These are phyloP conservation scores for Typhlomys cinereus DNA, from an alignment of 2,113 vertebrate species.

Conservation along the genomic window DNA sequence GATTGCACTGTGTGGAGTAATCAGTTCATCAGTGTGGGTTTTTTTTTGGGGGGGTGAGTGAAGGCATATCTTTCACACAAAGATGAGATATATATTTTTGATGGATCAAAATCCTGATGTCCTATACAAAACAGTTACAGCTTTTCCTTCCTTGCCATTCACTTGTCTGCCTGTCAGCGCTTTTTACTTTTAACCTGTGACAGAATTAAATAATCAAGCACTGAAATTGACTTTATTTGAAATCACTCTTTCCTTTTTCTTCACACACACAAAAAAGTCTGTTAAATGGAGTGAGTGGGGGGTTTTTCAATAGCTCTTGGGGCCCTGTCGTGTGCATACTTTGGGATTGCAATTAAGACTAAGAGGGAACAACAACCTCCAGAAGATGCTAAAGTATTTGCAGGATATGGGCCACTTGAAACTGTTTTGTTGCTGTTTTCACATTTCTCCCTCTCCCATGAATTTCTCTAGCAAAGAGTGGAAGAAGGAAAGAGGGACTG, in stretches of 20 bases:
- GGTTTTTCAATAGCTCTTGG: conserved; percentile 82
- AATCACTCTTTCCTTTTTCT: conserved; percentile 76
- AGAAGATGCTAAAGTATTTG: conserved; percentile 78
- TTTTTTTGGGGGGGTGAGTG: conserved; percentile 45
- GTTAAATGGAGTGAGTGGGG: conserved; percentile 83
- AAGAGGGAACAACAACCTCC: conserved; percentile 68
- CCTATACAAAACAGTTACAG: conserved; percentile 70
- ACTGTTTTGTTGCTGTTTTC: conserved; percentile 44
- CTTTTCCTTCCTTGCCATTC: conserved; percentile 73
- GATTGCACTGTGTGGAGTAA: conserved; percentile 75
- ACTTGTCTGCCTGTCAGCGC: conserved; percentile 78
- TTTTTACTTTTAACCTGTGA: conserved; percentile 80
- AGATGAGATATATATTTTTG: conserved; percentile 79
- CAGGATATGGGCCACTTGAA: conserved; percentile 78
- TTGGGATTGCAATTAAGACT: conserved; percentile 80
- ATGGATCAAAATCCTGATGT: conserved; percentile 59
- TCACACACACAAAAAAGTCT: conserved; percentile 75
- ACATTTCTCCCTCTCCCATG: background rate
- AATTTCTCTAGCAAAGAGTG: conserved; percentile 51
- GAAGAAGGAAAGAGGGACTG: conserved; percentile 66
- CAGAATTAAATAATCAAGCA: conserved; percentile 84
- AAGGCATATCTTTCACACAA: conserved; percentile 78
- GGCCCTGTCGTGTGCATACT: conserved; percentile 71
- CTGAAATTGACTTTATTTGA: conserved; percentile 83
- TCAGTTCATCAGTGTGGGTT: conserved; percentile 70